Percentiles rank a stretch among this genome's conserved stretches.
These are phyloP conservation scores for Uropetala carovei DNA, from an alignment of 2,888 invertebrate genomes.

Conservation along the genomic window DNA sequence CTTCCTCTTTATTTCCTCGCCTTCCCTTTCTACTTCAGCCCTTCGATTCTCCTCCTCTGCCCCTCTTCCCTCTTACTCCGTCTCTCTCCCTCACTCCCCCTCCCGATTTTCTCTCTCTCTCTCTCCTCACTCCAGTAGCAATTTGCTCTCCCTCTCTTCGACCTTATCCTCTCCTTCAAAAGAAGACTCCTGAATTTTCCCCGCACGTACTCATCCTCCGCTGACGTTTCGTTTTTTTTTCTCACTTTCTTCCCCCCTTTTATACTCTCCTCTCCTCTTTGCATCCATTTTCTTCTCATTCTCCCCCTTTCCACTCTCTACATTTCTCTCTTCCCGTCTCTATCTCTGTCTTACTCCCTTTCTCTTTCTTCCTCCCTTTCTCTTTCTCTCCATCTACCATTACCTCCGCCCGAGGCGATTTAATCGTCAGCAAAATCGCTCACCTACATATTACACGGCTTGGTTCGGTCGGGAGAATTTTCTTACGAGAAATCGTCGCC, in stretches of 20 bases:
- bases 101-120: neutral
- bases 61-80: neutral
- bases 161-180: constrained; percentile 17
- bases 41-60: neutral
- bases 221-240: neutral
- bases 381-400: no score
- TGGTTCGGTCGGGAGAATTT: neutral
- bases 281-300: no score
- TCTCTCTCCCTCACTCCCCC: neutral
- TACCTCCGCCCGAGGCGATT: neutral
- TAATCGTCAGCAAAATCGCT: neutral
- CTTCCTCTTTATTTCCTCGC: neutral
- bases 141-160: constrained; percentile 14
- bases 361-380: no score
- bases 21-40: neutral
- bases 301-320: no score
- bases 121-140: constrained; percentile 15
- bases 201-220: constrained; percentile 1
- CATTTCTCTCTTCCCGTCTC: no score
- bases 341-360: no score
- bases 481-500: neutral
- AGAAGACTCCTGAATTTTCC: neutral
- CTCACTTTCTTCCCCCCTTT: no score
- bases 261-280: no score
- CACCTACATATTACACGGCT: neutral